Percentiles rank a stretch among this genome's conserved stretches.
Conservation (phyloP, 2,113 vertebrate genomes). For the Forbesichthys papilliferus region DNA sequence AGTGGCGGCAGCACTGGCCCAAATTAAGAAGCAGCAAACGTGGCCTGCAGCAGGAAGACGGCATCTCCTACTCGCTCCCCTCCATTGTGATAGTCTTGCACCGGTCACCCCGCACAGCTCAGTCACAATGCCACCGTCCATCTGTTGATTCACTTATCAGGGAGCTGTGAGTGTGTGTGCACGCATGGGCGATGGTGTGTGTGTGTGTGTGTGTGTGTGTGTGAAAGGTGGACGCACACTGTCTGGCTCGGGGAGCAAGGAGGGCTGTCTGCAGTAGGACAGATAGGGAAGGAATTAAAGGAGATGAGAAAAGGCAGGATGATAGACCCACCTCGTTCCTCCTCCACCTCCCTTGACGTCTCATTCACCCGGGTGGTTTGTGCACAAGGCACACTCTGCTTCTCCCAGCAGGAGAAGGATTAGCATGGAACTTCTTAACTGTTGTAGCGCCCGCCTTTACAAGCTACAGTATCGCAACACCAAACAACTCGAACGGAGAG, state of each 20-base stretch:
- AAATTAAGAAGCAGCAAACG: constrained; percentile 69
- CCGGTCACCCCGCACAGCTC: constrained; percentile 57
- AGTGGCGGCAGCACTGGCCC: constrained; percentile 63
- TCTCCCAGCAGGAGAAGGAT: constrained; percentile 28
- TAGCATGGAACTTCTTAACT: background rate
- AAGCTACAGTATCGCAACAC: background rate
- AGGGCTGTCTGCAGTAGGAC: constrained; percentile 50
- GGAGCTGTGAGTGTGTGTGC: constrained; percentile 9
- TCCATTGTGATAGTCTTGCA: constrained; percentile 60
- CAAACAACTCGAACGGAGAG: background rate
- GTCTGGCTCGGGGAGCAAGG: constrained; percentile 8
- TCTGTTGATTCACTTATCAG: constrained; percentile 69
- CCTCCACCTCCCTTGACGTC: constrained; percentile 31
- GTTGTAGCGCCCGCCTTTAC: background rate
- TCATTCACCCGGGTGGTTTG: constrained; percentile 45
- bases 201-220: background rate
- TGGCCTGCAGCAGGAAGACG: constrained; percentile 51
- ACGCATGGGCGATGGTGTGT: background rate
- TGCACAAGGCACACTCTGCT: constrained; percentile 34
- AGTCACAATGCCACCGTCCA: constrained; percentile 65
- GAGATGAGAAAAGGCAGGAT: constrained; percentile 47
- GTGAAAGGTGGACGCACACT: constrained; percentile 34
- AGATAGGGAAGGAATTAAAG: constrained; percentile 62
- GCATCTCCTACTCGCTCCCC: constrained; percentile 53
- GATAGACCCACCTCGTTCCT: background rate